Evolutionary conservation across 64 coral and sea anemone species (phyloP).

Genomic region (Pachyseris speciosa): DNA sequence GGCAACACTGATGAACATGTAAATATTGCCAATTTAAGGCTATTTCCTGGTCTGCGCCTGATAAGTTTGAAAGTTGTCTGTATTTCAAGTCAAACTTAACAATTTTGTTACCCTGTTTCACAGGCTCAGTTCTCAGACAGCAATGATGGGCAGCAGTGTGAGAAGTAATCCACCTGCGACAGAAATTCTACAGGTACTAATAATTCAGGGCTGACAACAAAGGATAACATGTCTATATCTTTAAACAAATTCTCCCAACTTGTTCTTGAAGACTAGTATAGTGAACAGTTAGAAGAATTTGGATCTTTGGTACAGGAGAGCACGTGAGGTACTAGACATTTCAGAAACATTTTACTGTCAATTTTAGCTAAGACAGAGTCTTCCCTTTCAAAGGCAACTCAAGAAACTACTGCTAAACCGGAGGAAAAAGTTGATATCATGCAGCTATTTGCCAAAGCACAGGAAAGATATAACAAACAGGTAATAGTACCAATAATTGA

Average conservation of each 20-base stretch:
- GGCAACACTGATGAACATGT: constrained; percentile 74
- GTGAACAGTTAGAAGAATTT: too few relatives aligned
- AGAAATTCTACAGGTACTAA: constrained; percentile 11
- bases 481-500: neutral
- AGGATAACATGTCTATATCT: too few relatives aligned
- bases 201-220: too few relatives aligned
- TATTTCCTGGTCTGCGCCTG: too few relatives aligned
- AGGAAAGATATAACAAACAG: constrained; percentile 84
- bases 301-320: too few relatives aligned
- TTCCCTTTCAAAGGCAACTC: constrained; percentile 57
- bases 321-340: too few relatives aligned
- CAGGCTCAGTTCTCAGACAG: constrained; percentile 19
- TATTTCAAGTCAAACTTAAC: neutral
- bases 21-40: neutral
- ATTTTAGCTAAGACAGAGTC: neutral
- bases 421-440: constrained; percentile 86
- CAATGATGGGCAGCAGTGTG: neutral
- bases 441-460: constrained; percentile 89
- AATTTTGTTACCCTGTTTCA: neutral
- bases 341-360: neutral
- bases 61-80: neutral
- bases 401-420: neutral
- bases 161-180: neutral
- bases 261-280: too few relatives aligned
- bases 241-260: too few relatives aligned